phyloP scores from a whole-genome alignment of 2,888 invertebrate genomes.

The Amphimallon solstitiale region DNA sequence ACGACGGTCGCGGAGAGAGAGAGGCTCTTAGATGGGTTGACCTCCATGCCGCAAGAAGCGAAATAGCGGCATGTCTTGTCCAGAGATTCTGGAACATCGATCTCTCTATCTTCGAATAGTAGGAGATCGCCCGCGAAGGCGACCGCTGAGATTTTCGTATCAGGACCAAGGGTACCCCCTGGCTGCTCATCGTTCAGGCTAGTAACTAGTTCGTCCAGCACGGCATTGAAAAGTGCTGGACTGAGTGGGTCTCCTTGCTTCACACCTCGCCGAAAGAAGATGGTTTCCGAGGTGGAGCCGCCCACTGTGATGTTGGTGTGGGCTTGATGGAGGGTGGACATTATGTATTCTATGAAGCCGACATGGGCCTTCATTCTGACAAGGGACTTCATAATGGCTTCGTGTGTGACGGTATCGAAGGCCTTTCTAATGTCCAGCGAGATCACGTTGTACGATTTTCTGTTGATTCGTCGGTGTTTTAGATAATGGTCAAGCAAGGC shows the following conservation, averaged over 20 bases:
- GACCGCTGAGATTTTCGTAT: conserved; percentile 44
- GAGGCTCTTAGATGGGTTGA: conserved; percentile 40
- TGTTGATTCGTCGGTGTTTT: conserved; percentile 46
- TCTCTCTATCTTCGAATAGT: conserved; percentile 51
- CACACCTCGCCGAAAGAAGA: conserved; percentile 53
- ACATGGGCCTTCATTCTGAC: conserved; percentile 50
- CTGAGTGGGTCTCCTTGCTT: no score
- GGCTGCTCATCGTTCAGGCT: conserved; percentile 44
- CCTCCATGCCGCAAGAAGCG: conserved; percentile 43
- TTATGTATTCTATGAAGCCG: conserved; percentile 51
- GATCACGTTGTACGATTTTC: conserved; percentile 53
- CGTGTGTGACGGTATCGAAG: conserved; percentile 49
- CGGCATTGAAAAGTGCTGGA: conserved; percentile 49
- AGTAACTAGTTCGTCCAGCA: conserved; percentile 47
- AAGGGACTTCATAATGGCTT: conserved; percentile 50
- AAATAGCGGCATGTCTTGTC: conserved; percentile 28
- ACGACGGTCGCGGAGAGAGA: conserved; percentile 32
- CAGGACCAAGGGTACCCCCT: conserved; percentile 23
- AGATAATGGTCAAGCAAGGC: conserved; percentile 51
- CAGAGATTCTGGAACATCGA: conserved; percentile 35
- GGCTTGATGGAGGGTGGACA: conserved; percentile 46
- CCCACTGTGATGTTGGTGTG: conserved; percentile 46
- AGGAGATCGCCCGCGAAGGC: conserved; percentile 59
- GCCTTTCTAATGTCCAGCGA: conserved; percentile 59
- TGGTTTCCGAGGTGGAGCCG: conserved; percentile 2